phyloP scores from a whole-genome alignment of 2,797 vertebrate species.

The Chrosomus eos region DNA sequence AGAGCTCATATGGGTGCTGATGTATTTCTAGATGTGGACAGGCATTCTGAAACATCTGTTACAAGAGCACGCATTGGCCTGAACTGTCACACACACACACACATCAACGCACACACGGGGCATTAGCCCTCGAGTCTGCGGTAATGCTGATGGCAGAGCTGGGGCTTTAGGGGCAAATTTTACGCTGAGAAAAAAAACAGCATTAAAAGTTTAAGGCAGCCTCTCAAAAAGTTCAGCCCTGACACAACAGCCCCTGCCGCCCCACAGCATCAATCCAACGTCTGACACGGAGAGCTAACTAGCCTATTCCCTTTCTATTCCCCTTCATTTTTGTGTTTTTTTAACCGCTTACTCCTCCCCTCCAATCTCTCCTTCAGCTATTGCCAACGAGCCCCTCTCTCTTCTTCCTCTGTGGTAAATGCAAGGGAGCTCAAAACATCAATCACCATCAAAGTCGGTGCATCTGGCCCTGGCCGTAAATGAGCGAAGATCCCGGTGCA shows the following conservation, averaged over 20 bases:
- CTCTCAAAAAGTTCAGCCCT: slow-evolving; percentile 43
- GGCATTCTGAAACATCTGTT: slow-evolving; percentile 19
- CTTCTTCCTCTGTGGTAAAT: slow-evolving; percentile 48
- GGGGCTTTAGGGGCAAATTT: slow-evolving; percentile 38
- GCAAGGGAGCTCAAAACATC: slow-evolving; percentile 51
- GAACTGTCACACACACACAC: slow-evolving; percentile 11
- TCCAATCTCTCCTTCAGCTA: neutral
- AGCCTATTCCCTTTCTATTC: slow-evolving; percentile 32
- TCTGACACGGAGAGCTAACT: slow-evolving; percentile 42
- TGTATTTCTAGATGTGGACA: slow-evolving; percentile 6
- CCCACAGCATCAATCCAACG: slow-evolving; percentile 38
- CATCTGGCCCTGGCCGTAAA: slow-evolving; percentile 37
- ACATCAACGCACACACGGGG: slow-evolving; percentile 10
- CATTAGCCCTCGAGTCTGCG: slow-evolving; percentile 24
- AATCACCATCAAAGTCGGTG: slow-evolving; percentile 54
- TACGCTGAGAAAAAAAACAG: slow-evolving; percentile 33
- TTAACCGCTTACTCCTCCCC: slow-evolving; percentile 38
- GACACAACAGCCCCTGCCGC: slow-evolving; percentile 29
- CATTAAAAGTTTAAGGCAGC: slow-evolving; percentile 54
- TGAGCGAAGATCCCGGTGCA: slow-evolving; percentile 38
- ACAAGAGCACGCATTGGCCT: slow-evolving; percentile 27
- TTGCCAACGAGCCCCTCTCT: slow-evolving; percentile 24
- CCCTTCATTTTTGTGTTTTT: slow-evolving; percentile 27
- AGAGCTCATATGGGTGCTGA: slow-evolving; percentile 2
- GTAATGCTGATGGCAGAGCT: slow-evolving; percentile 30